Conservation (phyloP, 2,797 vertebrate genomes). For the Borostomias antarcticus region DNA sequence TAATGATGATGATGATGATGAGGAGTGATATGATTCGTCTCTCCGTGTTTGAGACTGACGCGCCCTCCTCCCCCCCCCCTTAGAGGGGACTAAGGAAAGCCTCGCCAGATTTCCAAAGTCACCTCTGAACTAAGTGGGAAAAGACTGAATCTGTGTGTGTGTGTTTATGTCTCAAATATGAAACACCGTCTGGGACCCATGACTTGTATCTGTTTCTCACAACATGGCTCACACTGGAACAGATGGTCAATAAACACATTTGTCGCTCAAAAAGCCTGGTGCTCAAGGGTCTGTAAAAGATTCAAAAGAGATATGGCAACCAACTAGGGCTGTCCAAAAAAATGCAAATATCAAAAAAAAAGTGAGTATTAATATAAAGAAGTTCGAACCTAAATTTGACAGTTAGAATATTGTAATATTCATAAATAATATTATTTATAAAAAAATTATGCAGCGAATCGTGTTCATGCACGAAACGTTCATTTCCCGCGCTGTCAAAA, state of each 20-base stretch:
- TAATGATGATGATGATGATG: constrained; percentile 36
- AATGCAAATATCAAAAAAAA: too few species aligned
- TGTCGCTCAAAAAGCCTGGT: constrained; percentile 58
- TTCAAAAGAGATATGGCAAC: constrained; percentile 70
- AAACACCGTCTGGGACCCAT: constrained; percentile 40
- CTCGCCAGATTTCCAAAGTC: too few species aligned
- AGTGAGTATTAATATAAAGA: too few species aligned
- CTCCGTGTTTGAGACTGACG: constrained; percentile 20
- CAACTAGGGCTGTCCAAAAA: too few species aligned
- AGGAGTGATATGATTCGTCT: constrained; percentile 24
- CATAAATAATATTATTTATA: too few species aligned
- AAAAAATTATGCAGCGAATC: too few species aligned
- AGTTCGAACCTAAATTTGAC: too few species aligned
- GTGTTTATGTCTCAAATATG: too few species aligned
- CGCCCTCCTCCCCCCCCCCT: constrained; percentile 7
- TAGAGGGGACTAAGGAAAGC: too few species aligned
- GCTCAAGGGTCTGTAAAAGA: constrained; percentile 66
- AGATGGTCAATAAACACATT: constrained; percentile 77
- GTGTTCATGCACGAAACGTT: too few species aligned
- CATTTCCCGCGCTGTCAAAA: too few species aligned
- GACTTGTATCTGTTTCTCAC: constrained; percentile 42
- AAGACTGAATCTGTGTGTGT: neutral
- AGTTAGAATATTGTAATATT: too few species aligned
- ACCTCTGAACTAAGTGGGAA: neutral
- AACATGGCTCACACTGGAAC: constrained; percentile 49